Percentiles rank a stretch among this genome's conserved stretches.
phyloP scores from a whole-genome alignment of 2,113 vertebrate species.

The Anoura caudifer region DNA sequence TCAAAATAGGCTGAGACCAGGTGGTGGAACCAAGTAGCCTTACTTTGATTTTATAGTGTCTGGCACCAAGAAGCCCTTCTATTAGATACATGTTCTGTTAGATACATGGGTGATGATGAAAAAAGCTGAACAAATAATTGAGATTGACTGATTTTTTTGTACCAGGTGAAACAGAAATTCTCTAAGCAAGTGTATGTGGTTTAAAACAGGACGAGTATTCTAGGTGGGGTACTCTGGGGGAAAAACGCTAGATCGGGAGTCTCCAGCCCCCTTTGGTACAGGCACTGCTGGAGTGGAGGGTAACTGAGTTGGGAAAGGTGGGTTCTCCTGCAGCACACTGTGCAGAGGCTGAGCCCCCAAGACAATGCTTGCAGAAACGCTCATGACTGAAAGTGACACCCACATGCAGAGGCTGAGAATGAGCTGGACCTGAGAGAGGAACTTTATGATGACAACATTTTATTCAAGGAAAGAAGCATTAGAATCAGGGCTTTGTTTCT shows the following conservation, averaged over 20 bases:
- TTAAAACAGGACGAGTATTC: neutral
- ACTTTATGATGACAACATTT: neutral
- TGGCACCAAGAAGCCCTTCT: neutral
- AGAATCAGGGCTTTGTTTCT: neutral
- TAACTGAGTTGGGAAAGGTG: accelerated
- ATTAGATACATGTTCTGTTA: neutral
- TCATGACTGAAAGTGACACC: neutral
- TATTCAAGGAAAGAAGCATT: slow-evolving; percentile 23
- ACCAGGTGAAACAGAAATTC: neutral
- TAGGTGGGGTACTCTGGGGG: neutral
- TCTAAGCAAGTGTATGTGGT: neutral
- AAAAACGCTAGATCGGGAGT: neutral
- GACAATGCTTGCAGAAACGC: neutral
- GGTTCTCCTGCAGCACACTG: neutral
- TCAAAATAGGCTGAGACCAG: accelerated
- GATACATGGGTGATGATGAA: neutral
- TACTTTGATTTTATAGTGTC: neutral
- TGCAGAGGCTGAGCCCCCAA: neutral
- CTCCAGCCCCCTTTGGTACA: accelerated
- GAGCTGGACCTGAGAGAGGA: neutral
- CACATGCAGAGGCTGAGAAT: neutral
- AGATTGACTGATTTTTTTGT: neutral
- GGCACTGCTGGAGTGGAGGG: neutral
- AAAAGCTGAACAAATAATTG: neutral
- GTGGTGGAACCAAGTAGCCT: neutral